Base-by-base conservation (phyloP, 2,113 vertebrate species). In the Chrysochloris asiatica region DNA sequence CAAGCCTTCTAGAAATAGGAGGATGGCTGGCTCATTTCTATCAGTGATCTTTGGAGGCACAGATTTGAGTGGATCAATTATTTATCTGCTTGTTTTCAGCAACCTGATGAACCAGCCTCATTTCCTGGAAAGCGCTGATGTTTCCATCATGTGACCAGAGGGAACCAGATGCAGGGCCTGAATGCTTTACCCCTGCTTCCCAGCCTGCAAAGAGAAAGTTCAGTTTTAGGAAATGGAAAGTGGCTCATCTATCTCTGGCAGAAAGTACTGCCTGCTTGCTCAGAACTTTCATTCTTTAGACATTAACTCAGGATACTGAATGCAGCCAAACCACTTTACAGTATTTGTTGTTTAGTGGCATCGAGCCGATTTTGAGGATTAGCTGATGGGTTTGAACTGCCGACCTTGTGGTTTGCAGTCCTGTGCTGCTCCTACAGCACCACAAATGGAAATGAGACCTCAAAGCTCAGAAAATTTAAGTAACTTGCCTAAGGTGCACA, bases 1-100 rank as follows among this genome's bases (percentile, higher is more conserved):
- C 36, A 80, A 19, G 59, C 63, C 89, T 84, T 67, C 77, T 89
- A 92, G 86, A 93, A 93, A 91, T 41, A 41, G 41, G 73, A 94
- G 63, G 78, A 47, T 1, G 30, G 36, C 88, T 79, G 52, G 83
- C 93, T 94, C 65, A 30, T 21, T 88, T 82, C 93, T 93, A 90
- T 93, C 92, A 30, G 76, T 83, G 85, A 95, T 94, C 90, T 83
- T 72, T 83, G 48, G 72, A 92, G 81, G 83, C 86, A 90, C 56
- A 75, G 96, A 96, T 97, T 96, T 90, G 88, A 90, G 59, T 41
- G 26, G 36, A 82, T 96, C 72, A 59, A 95, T 94, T 95, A 95
- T 96, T 96, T 88, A 95, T 94, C 77, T 78, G 50, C 90, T 95
- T 95, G 92, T 93, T 88, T 89, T 59, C 95, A 94, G 92, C 77